phyloP scores from a whole-genome alignment of 2,888 invertebrate genomes.

The Patella caerulea region DNA sequence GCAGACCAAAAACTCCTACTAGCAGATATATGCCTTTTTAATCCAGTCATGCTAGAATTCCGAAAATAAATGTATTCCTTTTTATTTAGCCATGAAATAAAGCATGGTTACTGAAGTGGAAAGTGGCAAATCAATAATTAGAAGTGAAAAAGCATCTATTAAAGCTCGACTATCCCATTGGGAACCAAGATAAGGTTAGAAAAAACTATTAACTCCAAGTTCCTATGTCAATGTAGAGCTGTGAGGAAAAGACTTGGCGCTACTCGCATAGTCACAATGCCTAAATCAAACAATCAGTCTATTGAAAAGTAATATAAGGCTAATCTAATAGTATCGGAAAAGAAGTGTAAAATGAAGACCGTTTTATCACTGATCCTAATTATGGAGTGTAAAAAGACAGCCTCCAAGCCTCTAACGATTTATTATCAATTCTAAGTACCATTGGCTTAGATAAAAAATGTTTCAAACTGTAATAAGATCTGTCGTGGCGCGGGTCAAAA shows the following conservation, averaged over 20 bases:
- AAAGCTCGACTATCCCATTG: background rate
- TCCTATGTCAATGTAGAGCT: background rate
- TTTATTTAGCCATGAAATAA: slow-evolving; percentile 1
- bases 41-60: background rate
- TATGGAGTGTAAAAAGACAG: background rate
- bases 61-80: background rate
- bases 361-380: background rate
- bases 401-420: background rate
- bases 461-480: slow-evolving; percentile 4
- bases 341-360: background rate
- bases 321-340: background rate
- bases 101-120: background rate
- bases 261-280: slow-evolving; percentile 1
- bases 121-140: background rate
- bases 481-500: background rate
- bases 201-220: background rate
- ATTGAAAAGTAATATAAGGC: background rate
- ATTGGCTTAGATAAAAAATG: background rate
- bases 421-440: background rate
- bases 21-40: slow-evolving; percentile 1
- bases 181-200: background rate
- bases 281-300: slow-evolving; percentile 9
- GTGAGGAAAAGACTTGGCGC: background rate
- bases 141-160: slow-evolving; percentile 2
- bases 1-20: background rate